Conservation (phyloP, 2,888 invertebrate species). For the Sinotaia quadrata region DNA sequence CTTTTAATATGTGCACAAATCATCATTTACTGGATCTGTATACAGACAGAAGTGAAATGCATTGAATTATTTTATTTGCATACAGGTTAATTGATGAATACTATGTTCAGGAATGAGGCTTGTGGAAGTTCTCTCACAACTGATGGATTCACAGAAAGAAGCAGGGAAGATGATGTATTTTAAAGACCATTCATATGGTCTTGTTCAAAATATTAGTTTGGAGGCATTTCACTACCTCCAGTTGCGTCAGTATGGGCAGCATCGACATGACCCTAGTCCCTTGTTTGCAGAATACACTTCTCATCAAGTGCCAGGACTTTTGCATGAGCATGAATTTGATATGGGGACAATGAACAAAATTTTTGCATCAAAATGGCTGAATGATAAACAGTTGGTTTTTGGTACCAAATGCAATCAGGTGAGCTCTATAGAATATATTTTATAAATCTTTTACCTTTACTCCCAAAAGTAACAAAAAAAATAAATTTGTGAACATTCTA, state of each 20-base stretch:
- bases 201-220: not conserved
- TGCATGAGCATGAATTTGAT: slow-evolving; percentile 59
- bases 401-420: slow-evolving; percentile 98
- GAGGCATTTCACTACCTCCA: slow-evolving; percentile 17
- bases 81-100: too few relatives aligned
- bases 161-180: slow-evolving; percentile 27
- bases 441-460: too few relatives aligned
- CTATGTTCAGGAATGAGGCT: too few relatives aligned
- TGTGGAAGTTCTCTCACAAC: too few relatives aligned
- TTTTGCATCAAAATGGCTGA: slow-evolving; percentile 97
- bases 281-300: slow-evolving; percentile 55
- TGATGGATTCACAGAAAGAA: too few relatives aligned
- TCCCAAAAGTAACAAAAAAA: too few relatives aligned
- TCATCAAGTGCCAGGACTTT: slow-evolving; percentile 58
- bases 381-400: slow-evolving; percentile 93
- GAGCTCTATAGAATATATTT: too few relatives aligned
- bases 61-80: too few relatives aligned
- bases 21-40: too few relatives aligned
- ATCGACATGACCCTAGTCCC: slow-evolving; percentile 27
- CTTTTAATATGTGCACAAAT: too few relatives aligned
- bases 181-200: not conserved
- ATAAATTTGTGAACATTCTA: too few relatives aligned
- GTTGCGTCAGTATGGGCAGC: slow-evolving; percentile 38
- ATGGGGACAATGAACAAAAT: slow-evolving; percentile 72
- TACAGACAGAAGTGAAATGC: too few relatives aligned